These are phyloP conservation scores for Phasia obesa DNA, from an alignment of 2,888 invertebrate species.

Conservation along the genomic window DNA sequence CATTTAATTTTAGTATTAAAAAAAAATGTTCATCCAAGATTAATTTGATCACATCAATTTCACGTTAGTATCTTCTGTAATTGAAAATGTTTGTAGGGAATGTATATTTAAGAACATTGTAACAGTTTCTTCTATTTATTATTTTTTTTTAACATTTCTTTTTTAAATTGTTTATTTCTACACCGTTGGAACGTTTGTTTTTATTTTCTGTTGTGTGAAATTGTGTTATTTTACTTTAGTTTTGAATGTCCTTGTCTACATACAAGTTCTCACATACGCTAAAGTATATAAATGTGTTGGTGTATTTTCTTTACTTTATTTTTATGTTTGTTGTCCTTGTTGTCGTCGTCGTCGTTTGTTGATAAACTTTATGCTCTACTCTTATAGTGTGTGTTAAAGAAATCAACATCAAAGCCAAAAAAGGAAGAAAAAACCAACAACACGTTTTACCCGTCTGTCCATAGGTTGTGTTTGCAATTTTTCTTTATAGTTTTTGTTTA, in stretches of 20 bases:
- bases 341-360: constrained; percentile 54
- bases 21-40: too few relatives aligned
- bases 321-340: constrained; percentile 45
- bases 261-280: background rate
- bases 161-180: constrained; percentile 69
- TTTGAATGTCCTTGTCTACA: background rate
- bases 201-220: constrained; percentile 51
- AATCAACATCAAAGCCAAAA: constrained; percentile 69
- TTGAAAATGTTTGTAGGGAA: background rate
- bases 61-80: too few relatives aligned
- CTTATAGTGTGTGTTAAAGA: constrained; percentile 59
- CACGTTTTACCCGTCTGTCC: constrained; percentile 42
- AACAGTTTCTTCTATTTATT: constrained; percentile 28
- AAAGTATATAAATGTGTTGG: background rate
- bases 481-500: constrained; percentile 34
- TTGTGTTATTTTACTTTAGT: constrained; percentile 41
- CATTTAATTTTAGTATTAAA: too few relatives aligned
- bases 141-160: constrained; percentile 36
- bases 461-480: constrained; percentile 26
- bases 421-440: background rate
- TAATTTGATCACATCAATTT: too few relatives aligned
- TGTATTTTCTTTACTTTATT: constrained; percentile 15
- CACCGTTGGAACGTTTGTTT: constrained; percentile 62
- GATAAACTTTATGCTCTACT: constrained; percentile 56
- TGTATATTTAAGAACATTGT: background rate